phyloP scores from a whole-genome alignment of 1,140 invertebrate species.

The Pseudomyrmex flavicornis region DNA sequence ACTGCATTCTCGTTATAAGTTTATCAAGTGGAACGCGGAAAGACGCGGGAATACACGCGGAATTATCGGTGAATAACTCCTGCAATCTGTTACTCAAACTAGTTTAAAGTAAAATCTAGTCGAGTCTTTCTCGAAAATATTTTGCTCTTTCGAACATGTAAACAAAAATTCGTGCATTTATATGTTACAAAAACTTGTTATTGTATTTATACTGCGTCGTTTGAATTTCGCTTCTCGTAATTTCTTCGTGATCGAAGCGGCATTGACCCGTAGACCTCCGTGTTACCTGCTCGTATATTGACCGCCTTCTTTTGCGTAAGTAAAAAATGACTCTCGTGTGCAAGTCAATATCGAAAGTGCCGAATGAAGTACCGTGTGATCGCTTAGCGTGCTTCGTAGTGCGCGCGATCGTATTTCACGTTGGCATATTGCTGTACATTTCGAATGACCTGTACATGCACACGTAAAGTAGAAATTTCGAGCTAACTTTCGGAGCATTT shows the following conservation, averaged over 20 bases:
- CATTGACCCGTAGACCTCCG: background rate
- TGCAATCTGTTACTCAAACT: no score
- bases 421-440: slow-evolving; percentile 41
- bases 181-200: no score
- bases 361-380: slow-evolving; percentile 31
- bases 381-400: slow-evolving; percentile 12
- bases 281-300: background rate
- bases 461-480: background rate
- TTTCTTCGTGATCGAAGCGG: background rate
- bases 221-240: no score
- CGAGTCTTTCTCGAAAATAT: no score
- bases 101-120: no score
- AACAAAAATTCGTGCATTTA: no score
- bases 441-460: background rate
- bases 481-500: slow-evolving; percentile 11
- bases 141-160: no score
- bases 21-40: no score
- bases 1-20: no score
- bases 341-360: slow-evolving; percentile 44
- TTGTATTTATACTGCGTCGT: no score
- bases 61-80: no score
- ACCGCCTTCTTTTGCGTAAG: background rate
- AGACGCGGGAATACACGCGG: no score
- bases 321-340: slow-evolving; percentile 28
- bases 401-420: slow-evolving; percentile 32